phyloP scores from a whole-genome alignment of 2,888 invertebrate genomes.

The Sturmia bella region DNA sequence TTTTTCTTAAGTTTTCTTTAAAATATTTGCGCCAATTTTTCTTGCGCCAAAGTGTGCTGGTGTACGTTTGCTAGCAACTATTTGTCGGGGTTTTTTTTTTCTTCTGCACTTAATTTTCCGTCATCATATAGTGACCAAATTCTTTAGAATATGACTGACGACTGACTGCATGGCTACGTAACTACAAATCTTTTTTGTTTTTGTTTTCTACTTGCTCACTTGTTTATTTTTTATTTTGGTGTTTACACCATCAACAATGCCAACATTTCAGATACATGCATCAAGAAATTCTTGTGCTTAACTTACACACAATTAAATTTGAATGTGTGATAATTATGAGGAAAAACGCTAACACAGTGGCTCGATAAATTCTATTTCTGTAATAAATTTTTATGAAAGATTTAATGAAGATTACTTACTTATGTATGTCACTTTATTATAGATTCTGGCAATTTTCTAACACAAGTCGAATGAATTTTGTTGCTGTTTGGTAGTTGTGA shows the following conservation, averaged over 20 bases:
- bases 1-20: constrained; percentile 4
- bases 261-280: constrained; percentile 38
- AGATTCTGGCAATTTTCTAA: no score
- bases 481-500: no score
- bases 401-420: no score
- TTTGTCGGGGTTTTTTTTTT: constrained; percentile 26
- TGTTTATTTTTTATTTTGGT: constrained; percentile 22
- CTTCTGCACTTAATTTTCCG: constrained; percentile 42
- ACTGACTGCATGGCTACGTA: constrained; percentile 41
- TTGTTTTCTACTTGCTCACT: neutral
- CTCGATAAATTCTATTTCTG: neutral
- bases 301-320: constrained; percentile 66
- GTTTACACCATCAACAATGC: constrained; percentile 53
- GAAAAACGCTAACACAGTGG: constrained; percentile 45
- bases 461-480: no score
- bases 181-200: constrained; percentile 22
- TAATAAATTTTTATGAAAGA: neutral
- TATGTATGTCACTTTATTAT: no score
- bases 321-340: constrained; percentile 60
- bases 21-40: constrained; percentile 67
- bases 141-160: constrained; percentile 62
- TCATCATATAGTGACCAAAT: constrained; percentile 60
- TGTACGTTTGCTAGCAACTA: neutral
- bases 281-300: constrained; percentile 55
- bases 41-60: neutral